These are phyloP conservation scores for Chaetops frenatus DNA, from an alignment of 2,113 vertebrate genomes.

Conservation along the genomic window DNA sequence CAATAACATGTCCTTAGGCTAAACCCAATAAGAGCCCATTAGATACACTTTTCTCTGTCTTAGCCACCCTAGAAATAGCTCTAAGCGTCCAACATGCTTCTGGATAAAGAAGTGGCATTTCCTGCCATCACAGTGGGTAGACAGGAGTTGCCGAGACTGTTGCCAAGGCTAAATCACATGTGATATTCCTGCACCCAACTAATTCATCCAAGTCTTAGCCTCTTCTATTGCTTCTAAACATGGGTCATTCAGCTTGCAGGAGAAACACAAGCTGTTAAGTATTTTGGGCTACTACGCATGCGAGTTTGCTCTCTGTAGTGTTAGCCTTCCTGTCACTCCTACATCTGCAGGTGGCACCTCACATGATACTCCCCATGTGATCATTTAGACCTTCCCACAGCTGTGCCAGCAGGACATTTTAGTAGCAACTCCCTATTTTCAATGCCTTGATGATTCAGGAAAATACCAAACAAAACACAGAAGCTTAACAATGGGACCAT, in stretches of 20 bases:
- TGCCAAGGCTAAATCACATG: neutral
- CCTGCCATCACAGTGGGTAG: neutral
- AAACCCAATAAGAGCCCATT: neutral
- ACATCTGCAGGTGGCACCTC: neutral
- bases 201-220: neutral
- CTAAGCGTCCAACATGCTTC: neutral
- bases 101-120: neutral
- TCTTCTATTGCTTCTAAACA: neutral
- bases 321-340: neutral
- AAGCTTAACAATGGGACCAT: neutral
- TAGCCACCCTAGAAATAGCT: neutral
- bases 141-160: neutral
- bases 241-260: neutral
- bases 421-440: neutral
- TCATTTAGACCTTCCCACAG: neutral
- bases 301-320: neutral
- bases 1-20: neutral
- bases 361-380: neutral
- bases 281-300: neutral
- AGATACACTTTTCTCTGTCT: neutral
- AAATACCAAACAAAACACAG: neutral
- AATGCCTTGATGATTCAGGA: neutral
- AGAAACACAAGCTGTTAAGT: neutral
- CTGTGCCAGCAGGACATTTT: neutral
- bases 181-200: neutral